Evolutionary conservation across 2,797 vertebrate species (phyloP), one percentile per base, ranked within the genome.

Genomic region (Protonibea diacanthus): DNA sequence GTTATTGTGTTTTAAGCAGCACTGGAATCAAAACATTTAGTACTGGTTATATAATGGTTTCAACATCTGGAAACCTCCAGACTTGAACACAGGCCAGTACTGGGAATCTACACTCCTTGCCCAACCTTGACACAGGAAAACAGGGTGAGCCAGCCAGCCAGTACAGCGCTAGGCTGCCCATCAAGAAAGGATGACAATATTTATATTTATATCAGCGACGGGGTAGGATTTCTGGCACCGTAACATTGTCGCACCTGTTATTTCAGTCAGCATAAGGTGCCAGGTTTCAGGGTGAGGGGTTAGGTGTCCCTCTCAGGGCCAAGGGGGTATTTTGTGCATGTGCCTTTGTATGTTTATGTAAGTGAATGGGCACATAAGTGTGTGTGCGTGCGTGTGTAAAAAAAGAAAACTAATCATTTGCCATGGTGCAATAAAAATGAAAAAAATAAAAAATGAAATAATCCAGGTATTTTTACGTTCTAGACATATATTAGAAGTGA

Each of bases 201-300:
- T 95, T 95, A 86, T 95, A 94, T 93, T 94, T 95, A 86, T 95
- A 93, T 93, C 27, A 82, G 86, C 44, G 8, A 65, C 73, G 71
- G 89, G 92, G 86, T 95, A 95, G 90, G 94, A 95, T 96, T 96
- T 93, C 62, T 93, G 96, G 95, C 94, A 94, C 92, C 91, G 87
- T 69, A 91, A 93, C 84, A 81, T 87, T 84, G 78, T 87, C 75
- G 89, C 94, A 86, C 90, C 80, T 92, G 79, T 92, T 95, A 70
- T 94, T 92, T 93, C 88, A 88, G 89, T 94, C 95, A 91, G 87
- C 42, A 65, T 6, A 29, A 69, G 72, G 90, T 88, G 91, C 84
- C 89, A 21, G 89, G 91, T 95, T 95, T 94, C 95, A 86, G 2
- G 84, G 85, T 82, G 76, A 87, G 87, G 88, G 78, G 92, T 87